Evolutionary conservation across 2,888 invertebrate species (phyloP), one percentile per base, ranked within the genome.

Genomic region (Eupeodes luniger): DNA sequence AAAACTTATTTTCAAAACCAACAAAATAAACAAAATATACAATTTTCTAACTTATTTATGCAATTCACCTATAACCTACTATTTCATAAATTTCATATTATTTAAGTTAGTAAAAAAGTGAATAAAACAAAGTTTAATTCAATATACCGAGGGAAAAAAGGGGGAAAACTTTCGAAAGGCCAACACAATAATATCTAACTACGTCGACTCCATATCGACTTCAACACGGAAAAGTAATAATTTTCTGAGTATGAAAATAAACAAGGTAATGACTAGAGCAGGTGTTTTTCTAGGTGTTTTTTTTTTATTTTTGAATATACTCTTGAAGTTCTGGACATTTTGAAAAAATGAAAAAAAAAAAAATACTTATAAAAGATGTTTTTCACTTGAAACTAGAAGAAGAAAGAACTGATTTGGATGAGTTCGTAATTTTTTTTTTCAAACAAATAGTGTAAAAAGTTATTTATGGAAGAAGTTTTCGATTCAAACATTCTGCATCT

Each of bases 181-280:
- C 44, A 51, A 36, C n/a, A 49, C 47, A 67, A 57, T 40, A 67
- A 57, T 40, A 40, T 40, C 5, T 40, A 40, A 40, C 40, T 3
- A 40, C 40, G 5, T 40, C 40, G 3, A 40, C 40, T 40, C 40
- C 40, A 40, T 5, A 40, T 40, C 40, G 40, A 40, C 40, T 4
- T 40, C 19, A 47, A 47, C 49, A 62, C 19, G 64, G n/a, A 70
- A 70, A 36, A 70, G 53, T 64, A 55, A 36, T 57, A 70, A 72
- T 80, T 61, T 61, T 72, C 81, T 49, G 74, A 76, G 57, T 74
- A 74, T 27, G 67, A 81, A 27, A 77, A 77, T 81, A 78, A 81
- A 81, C 78, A 79, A 86, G 55, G 62, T 59, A 75, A 74, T 64
- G 40, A 40, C 40, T 66, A 19, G 40, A 44, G 64, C 16, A 64